Conservation (phyloP, 2,113 vertebrate species). For the Okapia johnstoni region DNA sequence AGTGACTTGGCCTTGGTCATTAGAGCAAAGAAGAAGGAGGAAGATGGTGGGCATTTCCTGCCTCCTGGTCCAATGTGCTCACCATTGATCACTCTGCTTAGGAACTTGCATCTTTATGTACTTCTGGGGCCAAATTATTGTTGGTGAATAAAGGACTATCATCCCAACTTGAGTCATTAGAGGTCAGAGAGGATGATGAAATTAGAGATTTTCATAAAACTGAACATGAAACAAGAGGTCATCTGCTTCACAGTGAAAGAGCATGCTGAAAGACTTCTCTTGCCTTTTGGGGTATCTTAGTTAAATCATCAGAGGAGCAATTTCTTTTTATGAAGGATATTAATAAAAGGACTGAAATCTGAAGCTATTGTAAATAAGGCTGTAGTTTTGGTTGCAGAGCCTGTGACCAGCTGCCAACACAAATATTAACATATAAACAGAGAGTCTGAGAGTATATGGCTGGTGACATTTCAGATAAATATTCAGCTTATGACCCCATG, state of each 20-base stretch:
- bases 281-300: conserved; percentile 3
- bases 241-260: neutral
- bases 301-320: conserved; percentile 21
- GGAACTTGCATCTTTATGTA: neutral
- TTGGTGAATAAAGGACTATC: neutral
- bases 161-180: neutral
- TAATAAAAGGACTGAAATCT: conserved; percentile 26
- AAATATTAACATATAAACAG: conserved; percentile 59
- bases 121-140: neutral
- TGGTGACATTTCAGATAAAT: conserved; percentile 57
- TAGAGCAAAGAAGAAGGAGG: neutral
- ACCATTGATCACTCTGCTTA: neutral
- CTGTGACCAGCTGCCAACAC: conserved; percentile 51
- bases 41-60: neutral
- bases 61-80: neutral
- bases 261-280: neutral
- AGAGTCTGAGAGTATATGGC: conserved; percentile 38
- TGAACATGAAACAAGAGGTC: neutral
- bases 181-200: conserved; percentile 16
- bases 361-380: conserved; percentile 25
- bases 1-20: neutral
- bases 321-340: conserved; percentile 50
- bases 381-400: conserved; percentile 9
- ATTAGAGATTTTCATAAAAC: neutral
- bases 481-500: conserved; percentile 25